Conservation (phyloP, 2,113 vertebrate species). For the Cebidichthys violaceus region DNA sequence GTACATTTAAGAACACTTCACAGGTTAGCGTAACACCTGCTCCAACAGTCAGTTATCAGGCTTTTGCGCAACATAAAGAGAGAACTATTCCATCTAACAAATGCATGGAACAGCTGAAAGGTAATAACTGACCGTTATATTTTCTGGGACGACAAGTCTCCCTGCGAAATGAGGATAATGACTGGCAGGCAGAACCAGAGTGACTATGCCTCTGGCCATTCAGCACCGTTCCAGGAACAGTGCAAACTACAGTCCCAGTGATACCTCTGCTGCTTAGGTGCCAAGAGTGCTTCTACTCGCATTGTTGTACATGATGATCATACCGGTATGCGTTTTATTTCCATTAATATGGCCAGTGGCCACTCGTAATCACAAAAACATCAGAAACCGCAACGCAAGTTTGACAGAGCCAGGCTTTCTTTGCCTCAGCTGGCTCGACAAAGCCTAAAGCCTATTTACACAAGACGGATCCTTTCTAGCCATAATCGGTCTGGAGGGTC, state of each 20-base stretch:
- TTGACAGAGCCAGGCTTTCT: not conserved
- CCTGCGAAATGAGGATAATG: slow-evolving; percentile 37
- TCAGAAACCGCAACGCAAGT: not conserved
- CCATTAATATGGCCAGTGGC: slow-evolving; percentile 8
- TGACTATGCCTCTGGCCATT: slow-evolving; percentile 55
- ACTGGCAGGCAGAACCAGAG: slow-evolving; percentile 52
- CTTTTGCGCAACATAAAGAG: not conserved
- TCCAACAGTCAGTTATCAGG: not conserved
- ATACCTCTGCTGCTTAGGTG: slow-evolving; percentile 8
- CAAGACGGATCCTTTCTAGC: not conserved
- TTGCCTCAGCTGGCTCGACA: not conserved
- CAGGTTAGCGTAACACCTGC: not conserved
- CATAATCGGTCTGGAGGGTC: not conserved
- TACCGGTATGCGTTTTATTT: slow-evolving; percentile 3
- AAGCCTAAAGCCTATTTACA: not conserved
- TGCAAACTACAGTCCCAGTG: slow-evolving; percentile 29
- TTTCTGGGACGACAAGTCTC: slow-evolving; percentile 32
- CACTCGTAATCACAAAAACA: not conserved
- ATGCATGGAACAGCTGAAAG: slow-evolving; percentile 32
- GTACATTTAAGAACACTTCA: not conserved
- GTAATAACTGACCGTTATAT: slow-evolving; percentile 48
- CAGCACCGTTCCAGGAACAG: slow-evolving; percentile 29
- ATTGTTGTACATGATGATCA: not conserved
- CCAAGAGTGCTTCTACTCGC: not conserved
- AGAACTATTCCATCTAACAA: not conserved